Evolutionary conservation across 1,140 invertebrate species (phyloP), one percentile per base, ranked within the genome.

Genomic region (Drosophila aff.): DNA sequence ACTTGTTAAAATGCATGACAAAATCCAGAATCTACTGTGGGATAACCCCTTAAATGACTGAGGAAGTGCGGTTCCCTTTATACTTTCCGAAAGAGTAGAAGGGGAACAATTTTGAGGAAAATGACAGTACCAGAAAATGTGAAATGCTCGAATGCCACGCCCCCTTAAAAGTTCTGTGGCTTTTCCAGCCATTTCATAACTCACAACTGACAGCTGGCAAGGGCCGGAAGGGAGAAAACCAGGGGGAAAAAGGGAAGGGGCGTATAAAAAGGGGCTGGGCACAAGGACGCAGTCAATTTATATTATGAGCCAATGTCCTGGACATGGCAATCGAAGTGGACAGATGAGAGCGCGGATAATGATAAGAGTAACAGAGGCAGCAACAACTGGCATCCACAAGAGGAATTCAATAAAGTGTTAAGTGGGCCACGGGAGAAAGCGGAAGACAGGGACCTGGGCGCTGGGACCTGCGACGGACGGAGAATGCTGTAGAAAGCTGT

Each of bases 401-500:
- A 50, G 82, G 77, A 85, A 85, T 85, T 85, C 82, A 85, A 85
- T 85, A 81, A 78, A 81, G 63, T 68, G 75, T 85, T 85, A 77
- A 73, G 63, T 75, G 71, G 64, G 49, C 36, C 44, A 55, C 41
- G 28, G 38, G 33, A 49, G 64, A 16, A 11, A 9, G 41, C 28
- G 15, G 23, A 28, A 21, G n/a, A 50, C 15, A 21, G 38, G 11
- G 4, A 13, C 0, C 3, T 2, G 40, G 10, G 2, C 0, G 18
- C 11, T 9, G 6, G 38, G 23, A 23, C 23, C 23, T 23, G 23
- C 2, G 21, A 4, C 5, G 18, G 41, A 6, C 33, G 11, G 18
- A 26, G 21, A 38, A 49, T 23, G 31, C 33, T 1, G 23, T 3
- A 23, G 50, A 18, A 44, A 55, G 38, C 8, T 44, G 11, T 8